Evolutionary conservation across 2,888 invertebrate species (phyloP).

Genomic region (Zhuqinia jingwanae): DNA sequence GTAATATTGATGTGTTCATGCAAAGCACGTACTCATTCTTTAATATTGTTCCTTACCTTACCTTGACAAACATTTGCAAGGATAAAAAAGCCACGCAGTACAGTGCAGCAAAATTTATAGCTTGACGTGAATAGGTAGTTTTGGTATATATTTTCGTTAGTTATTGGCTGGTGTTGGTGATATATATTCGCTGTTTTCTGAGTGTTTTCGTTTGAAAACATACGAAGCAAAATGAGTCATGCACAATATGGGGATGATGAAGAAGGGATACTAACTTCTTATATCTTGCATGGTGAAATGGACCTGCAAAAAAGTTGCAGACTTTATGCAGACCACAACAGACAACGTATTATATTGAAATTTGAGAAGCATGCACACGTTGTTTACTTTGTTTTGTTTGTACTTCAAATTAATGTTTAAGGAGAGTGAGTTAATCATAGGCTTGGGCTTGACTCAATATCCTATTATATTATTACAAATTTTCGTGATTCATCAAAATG

Average conservation of each 20-base stretch:
- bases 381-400: constrained; percentile 26
- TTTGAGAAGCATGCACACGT: background rate
- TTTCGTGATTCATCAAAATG: constrained; percentile 36
- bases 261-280: background rate
- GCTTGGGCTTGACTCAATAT: background rate
- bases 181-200: too few relatives aligned
- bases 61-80: constrained; percentile 41
- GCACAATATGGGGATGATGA: background rate
- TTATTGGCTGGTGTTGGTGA: too few relatives aligned
- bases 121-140: constrained; percentile 9
- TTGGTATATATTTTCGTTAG: too few relatives aligned
- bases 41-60: constrained; percentile 36
- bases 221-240: constrained; percentile 15
- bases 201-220: background rate
- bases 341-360: background rate
- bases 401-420: constrained; percentile 8
- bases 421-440: constrained; percentile 22
- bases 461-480: background rate
- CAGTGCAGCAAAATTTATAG: constrained; percentile 3
- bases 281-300: background rate
- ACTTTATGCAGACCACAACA: constrained; percentile 10
- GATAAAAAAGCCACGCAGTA: constrained; percentile 1
- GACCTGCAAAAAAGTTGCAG: constrained; percentile 12
- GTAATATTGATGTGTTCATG: constrained; percentile 33
- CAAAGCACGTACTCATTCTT: constrained; percentile 10